Base-by-base conservation (phyloP, 2,888 invertebrate species). In the Lepas anatifera region DNA sequence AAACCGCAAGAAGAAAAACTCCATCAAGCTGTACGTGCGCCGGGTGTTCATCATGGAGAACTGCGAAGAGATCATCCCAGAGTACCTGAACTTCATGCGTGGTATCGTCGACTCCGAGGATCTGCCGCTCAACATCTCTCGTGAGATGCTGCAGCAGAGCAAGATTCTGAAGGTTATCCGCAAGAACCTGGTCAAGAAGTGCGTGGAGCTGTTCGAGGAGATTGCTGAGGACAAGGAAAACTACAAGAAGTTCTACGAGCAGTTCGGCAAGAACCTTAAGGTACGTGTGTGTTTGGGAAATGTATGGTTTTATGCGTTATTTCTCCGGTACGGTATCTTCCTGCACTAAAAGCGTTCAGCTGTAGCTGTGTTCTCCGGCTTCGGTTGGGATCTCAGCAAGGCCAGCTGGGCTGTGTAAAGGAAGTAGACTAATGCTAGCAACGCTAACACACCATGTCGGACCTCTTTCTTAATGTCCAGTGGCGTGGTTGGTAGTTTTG, bases 31-130 rank as follows among this genome's bases (percentile, higher is more conserved):
- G 78, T 98, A 99, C 76, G 98, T 99, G 0, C 87, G 98, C 69
- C 86, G 98, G 73, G 98, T 99, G 0, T 99, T 99, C 85, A 99
- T 99, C 81, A 98, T 98, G 97, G 98, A 99, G 83, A 98, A 98
- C 84, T 98, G 98, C 78, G 97, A 98, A 79, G 98, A 99, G 78
- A 85, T 99, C n/a, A 98, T 99, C 78, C 98, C 98, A 0, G 97
- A 98, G 80, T 99, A 98, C 82, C 84, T 99, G 75, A 97, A 93
- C 84, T 94, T 94, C 83, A 87, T 94, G 79, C 90, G 91, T 82
- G 99, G 98, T 79, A 97, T 99, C n/a, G 98, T 99, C 6, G 98
- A 99, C 83, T 94, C 93, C 70, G 98, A 99, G 81, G 98, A 99
- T 84, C 83, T 99, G 77, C 98, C 99, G 0, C 83, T 99, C 29